Evolutionary conservation across 2,113 vertebrate genomes (phyloP), one percentile per base, ranked within the genome.

Genomic region (Helogale parvula): DNA sequence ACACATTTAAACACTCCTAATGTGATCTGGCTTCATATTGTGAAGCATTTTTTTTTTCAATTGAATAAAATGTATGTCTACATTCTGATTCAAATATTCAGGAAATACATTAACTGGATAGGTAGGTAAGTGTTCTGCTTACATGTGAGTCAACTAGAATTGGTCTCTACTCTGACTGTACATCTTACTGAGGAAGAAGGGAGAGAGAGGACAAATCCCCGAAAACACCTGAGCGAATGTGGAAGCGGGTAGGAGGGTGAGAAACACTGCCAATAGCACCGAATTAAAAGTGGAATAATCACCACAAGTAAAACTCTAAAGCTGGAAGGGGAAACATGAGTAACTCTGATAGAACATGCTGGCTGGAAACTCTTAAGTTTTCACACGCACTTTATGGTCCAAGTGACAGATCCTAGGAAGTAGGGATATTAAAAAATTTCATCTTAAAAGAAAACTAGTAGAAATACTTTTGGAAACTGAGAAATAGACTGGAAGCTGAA

Each of bases 11-110:
- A 27, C 47, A 57, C 69, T 88, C 7, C 10, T 27, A 80, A 89
- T 76, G 63, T 69, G n/a, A 45, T 87, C 23, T 94, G 4, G 1
- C 33, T 90, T 84, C 57, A n/a, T 60, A 50, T 29, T 45, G 82
- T 45, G 12, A 71, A 89, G 14, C 4, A 31, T 54, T 35, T 41
- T 85, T 41, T 85, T 14, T 50, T 45, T 17, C 31, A 15, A 14
- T 52, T 82, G 14, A 31, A 50, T 19, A n/a, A 41, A 90, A 92
- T 0, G 5, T n/a, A 79, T 31, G 12, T 63, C 63, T 95, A 72
- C 2, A 63, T 54, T 29, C 31, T 93, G 69, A 66, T 45, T 96
- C 45, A 96, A 66, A 88, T 25, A 93, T 96, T 88, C 69, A 96
- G 35, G 17, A 57, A 63, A 33, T 45, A 13, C 6, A 76, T 96